Conservation (phyloP, 2,888 invertebrate species). For the Mylabris sibirica region DNA sequence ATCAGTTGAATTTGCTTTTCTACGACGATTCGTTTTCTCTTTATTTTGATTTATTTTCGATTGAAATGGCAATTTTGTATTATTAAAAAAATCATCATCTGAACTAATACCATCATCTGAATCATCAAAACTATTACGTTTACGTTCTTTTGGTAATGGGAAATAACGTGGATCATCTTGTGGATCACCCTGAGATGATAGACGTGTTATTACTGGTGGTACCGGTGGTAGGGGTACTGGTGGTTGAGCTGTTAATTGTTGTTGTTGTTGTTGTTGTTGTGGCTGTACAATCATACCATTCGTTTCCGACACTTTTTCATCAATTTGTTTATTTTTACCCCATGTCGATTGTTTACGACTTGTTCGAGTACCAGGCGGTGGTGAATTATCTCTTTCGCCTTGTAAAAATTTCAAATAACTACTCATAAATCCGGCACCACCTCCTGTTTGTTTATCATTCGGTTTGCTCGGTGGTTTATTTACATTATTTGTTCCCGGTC, state of each 20-base stretch:
- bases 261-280: constrained; percentile 42
- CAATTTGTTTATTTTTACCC: constrained; percentile 61
- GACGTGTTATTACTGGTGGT: constrained; percentile 55
- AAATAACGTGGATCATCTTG: constrained; percentile 76
- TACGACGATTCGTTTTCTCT: constrained; percentile 39
- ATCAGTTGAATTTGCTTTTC: constrained; percentile 40
- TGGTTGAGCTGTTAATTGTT: constrained; percentile 42
- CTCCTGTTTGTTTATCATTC: constrained; percentile 69
- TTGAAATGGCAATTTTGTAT: constrained; percentile 55
- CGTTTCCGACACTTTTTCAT: constrained; percentile 57
- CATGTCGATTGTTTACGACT: constrained; percentile 74
- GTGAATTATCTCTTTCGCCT: constrained; percentile 83
- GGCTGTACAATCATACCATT: constrained; percentile 57
- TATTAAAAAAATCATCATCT: constrained; percentile 63
- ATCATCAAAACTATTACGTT: constrained; percentile 72
- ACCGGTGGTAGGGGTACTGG: constrained; percentile 57
- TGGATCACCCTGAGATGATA: constrained; percentile 61
- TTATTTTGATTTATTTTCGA: constrained; percentile 40
- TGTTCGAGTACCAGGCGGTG: constrained; percentile 74
- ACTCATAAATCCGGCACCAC: constrained; percentile 83
- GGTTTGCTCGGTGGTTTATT: constrained; percentile 62
- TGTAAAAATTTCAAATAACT: constrained; percentile 86
- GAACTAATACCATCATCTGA: constrained; percentile 72
- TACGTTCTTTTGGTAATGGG: constrained; percentile 75
- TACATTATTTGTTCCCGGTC: constrained; percentile 22